A percentile compares a stretch with the other conserved stretches of the same genome.
These are phyloP conservation scores for Hemichromis elongatus DNA, from an alignment of 2,113 vertebrate genomes.

Conservation along the genomic window DNA sequence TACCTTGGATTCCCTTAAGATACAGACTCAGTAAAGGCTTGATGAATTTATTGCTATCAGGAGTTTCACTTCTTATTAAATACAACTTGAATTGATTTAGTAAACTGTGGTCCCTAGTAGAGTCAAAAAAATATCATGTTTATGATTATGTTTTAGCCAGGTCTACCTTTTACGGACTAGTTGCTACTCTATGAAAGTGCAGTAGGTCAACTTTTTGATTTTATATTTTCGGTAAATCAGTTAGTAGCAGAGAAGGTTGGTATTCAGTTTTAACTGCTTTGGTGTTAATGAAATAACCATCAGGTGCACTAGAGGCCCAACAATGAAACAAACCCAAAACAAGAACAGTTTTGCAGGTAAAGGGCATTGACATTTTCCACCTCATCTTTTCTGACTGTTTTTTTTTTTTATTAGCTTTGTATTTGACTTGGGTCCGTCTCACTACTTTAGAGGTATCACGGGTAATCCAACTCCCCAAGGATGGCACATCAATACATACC, in stretches of 20 bases:
- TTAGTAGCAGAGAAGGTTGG: not conserved
- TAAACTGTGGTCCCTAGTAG: not conserved
- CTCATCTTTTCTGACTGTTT: not conserved
- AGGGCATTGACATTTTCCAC: not conserved
- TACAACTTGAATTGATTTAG: not conserved
- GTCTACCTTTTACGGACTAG: not conserved
- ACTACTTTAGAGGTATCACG: not conserved
- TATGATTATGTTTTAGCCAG: not conserved
- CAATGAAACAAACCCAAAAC: not conserved
- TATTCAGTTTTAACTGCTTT: not conserved
- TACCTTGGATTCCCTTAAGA: not conserved
- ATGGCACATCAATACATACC: not conserved
- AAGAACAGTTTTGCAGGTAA: not conserved
- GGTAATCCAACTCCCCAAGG: not conserved
- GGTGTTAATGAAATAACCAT: not conserved
- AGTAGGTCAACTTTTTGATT: not conserved
- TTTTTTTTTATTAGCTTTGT: not conserved
- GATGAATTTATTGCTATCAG: not conserved
- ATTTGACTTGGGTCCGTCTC: not conserved
- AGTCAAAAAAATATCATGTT: not conserved
- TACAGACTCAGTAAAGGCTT: not conserved
- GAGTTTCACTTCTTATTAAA: not conserved
- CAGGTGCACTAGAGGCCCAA: not conserved
- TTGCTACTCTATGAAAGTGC: not conserved
- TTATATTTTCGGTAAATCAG: not conserved